Conservation (phyloP, 2,113 vertebrate species). For the Campylomormyrus tamandua region DNA sequence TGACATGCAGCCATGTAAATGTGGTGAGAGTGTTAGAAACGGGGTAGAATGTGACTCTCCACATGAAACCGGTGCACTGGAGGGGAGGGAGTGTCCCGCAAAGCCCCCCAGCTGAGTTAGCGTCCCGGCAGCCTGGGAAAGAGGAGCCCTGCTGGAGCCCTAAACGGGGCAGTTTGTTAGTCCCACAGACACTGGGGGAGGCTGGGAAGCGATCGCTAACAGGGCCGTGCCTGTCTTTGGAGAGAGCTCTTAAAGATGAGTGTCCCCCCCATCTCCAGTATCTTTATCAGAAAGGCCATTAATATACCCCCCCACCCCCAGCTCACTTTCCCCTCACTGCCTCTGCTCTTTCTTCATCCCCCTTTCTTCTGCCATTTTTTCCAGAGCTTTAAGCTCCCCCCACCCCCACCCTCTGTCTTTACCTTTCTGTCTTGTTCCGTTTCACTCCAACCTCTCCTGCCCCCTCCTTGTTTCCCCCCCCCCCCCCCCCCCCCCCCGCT, state of each 20-base stretch:
- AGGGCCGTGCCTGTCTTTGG: slow-evolving; percentile 23
- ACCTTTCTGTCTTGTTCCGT: background rate
- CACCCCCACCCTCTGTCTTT: background rate
- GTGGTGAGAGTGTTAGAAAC: background rate
- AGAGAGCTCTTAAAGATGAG: slow-evolving; percentile 30
- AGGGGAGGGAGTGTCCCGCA: background rate
- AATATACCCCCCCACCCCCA: background rate
- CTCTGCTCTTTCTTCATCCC: background rate
- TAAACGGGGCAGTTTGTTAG: slow-evolving; percentile 16
- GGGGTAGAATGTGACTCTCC: background rate
- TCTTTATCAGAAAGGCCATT: slow-evolving; percentile 20
- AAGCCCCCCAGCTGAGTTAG: background rate
- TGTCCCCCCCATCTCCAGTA: slow-evolving; percentile 3
- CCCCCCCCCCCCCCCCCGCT: background rate
- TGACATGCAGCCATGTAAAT: background rate
- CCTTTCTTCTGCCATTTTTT: slow-evolving; percentile 13
- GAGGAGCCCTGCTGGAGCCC: slow-evolving; percentile 46
- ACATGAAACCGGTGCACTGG: background rate
- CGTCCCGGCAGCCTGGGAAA: background rate
- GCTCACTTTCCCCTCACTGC: background rate
- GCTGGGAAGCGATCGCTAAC: slow-evolving; percentile 15
- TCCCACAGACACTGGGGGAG: background rate
- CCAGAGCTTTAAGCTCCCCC: background rate
- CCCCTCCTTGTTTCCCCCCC: background rate
- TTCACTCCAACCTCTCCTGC: background rate